Base-by-base conservation (phyloP, 2,113 vertebrate genomes). In the Aspidoscelis tigris region DNA sequence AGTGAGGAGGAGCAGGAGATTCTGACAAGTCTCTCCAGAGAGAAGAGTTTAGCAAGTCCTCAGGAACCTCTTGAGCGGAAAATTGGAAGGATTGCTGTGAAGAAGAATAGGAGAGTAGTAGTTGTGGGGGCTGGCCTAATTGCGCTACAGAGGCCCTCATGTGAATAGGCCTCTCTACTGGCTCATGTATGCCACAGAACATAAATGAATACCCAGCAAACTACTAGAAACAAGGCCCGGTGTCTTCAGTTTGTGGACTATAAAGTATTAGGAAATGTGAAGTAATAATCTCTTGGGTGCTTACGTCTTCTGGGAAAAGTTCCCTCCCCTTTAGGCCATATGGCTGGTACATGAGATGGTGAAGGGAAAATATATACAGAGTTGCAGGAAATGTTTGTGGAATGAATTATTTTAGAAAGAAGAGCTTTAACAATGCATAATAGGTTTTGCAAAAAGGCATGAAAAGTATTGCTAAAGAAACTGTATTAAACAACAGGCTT, bases 401-500 rank as follows among this genome's bases (percentile, higher is more conserved):
- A 39, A 76, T 80, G 78, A 81, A 76, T 80, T 85, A 76, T 58
- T 10, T 85, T 80, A 24, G 64, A 81, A 7, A 71, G 73, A 81
- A 18, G 72, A 76, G 11, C 76, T 53, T 75, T 83, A 78, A 73
- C 14, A 53, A 84, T 20, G n/a, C 1, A 18, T 0, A 4, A 18
- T 20, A 47, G 70, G 58, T 47, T 33, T 79, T 61, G 11, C 76
- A 76, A 84, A 79, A n/a, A n/a, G 85, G 83, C 47, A 74, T 47
- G 65, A 16, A 79, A 3, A 9, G 0, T 16, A 0, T 0, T 1
- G 5, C 44, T 6, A 41, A 9, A 61, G 4, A 26, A 88, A 50
- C 81, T 4, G 39, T 82, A 53, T 70, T 69, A 84, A 85, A 78
- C 66, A 71, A 76, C 33, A 2, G 47, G 4, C 4, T 50, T 50